Evolutionary conservation across 2,113 vertebrate genomes (phyloP).

Genomic region (Mobula birostris): DNA sequence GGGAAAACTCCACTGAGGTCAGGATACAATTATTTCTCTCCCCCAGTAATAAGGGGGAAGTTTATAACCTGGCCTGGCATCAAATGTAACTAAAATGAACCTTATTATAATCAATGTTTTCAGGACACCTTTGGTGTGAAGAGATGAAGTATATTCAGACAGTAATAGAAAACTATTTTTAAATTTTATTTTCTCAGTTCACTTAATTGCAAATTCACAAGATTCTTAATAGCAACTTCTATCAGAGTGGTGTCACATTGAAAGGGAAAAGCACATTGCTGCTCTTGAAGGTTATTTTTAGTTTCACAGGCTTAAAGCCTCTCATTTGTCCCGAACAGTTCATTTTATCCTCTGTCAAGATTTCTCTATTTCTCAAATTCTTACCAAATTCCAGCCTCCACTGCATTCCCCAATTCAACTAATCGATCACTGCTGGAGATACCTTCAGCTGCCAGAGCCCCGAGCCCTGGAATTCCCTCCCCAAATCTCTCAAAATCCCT

Average conservation of each 20-base stretch:
- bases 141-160: neutral
- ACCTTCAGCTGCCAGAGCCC: neutral
- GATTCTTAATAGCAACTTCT: neutral
- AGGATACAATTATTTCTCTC: neutral
- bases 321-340: neutral
- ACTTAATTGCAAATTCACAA: neutral
- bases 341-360: neutral
- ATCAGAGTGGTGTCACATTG: neutral
- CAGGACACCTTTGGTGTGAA: neutral
- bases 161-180: slow-evolving; percentile 19
- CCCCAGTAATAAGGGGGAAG: neutral
- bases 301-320: neutral
- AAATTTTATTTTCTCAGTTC: neutral
- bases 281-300: neutral
- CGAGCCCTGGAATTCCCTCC: neutral
- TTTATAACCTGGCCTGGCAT: neutral
- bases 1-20: neutral
- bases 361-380: neutral
- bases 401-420: neutral
- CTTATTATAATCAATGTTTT: slow-evolving; percentile 18
- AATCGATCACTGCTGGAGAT: too few species aligned
- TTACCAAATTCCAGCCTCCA: too few species aligned
- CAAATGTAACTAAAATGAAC: neutral
- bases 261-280: neutral
- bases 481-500: neutral